A percentile compares a stretch with the other conserved stretches of the same genome.
phyloP scores from a whole-genome alignment of 2,888 invertebrate genomes.

The Nephrotoma appendiculata region DNA sequence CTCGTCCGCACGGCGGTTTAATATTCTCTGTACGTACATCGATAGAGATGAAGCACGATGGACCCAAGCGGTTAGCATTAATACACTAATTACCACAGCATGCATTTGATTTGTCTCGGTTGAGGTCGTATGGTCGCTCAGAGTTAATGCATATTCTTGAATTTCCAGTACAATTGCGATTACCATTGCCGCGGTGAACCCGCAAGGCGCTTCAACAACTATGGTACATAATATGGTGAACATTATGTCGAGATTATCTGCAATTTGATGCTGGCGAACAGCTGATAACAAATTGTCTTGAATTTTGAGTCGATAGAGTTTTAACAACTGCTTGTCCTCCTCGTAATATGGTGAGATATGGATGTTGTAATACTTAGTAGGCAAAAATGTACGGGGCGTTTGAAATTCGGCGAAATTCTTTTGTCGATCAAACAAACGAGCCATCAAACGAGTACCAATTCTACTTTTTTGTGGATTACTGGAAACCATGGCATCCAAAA shows the following conservation, averaged over 20 bases:
- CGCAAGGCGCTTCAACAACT: constrained; percentile 44
- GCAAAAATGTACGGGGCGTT: constrained; percentile 37
- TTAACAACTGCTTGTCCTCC: not conserved
- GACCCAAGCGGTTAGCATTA: constrained; percentile 47
- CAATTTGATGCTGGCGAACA: constrained; percentile 31
- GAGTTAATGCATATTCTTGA: constrained; percentile 38
- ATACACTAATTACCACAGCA: constrained; percentile 40
- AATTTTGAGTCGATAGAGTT: not conserved
- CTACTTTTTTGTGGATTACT: constrained; percentile 34
- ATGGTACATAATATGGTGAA: constrained; percentile 40
- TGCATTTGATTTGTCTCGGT: constrained; percentile 38
- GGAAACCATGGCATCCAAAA: constrained; percentile 37
- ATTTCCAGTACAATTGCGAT: constrained; percentile 44
- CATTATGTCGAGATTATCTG: constrained; percentile 37
- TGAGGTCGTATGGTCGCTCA: constrained; percentile 24
- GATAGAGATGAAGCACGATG: constrained; percentile 42
- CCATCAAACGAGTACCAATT: constrained; percentile 39
- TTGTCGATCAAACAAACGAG: constrained; percentile 40
- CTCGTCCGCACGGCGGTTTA: constrained; percentile 40
- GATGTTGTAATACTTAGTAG: constrained; percentile 32
- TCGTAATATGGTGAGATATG: constrained; percentile 28
- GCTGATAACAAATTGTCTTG: constrained; percentile 25
- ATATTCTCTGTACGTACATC: constrained; percentile 40
- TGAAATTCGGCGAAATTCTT: constrained; percentile 34
- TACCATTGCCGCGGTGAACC: constrained; percentile 41